phyloP scores from a whole-genome alignment of 2,888 invertebrate species.

The Pyrrhosoma nymphula region DNA sequence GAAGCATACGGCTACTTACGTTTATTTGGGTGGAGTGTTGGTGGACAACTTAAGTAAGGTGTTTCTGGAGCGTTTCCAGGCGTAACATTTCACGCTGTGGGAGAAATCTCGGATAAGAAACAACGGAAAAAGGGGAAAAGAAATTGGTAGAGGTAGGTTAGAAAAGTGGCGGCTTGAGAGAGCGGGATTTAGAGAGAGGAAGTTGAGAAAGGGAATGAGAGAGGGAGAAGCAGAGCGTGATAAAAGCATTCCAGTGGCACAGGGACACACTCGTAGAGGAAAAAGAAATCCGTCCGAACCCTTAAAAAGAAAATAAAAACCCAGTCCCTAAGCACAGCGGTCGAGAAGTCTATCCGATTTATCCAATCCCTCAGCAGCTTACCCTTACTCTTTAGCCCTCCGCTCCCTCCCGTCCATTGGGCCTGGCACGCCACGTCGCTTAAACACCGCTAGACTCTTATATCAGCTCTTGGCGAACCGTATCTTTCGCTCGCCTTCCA shows the following conservation, averaged over 20 bases:
- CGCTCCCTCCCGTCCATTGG: neutral
- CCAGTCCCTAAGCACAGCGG: constrained; percentile 15
- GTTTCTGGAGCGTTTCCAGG: neutral
- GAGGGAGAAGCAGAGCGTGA: constrained; percentile 4
- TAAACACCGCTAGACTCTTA: constrained; percentile 40
- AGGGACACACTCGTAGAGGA: no score
- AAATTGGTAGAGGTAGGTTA: neutral
- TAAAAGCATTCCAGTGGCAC: constrained; percentile 18
- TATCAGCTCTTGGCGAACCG: neutral
- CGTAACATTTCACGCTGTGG: neutral
- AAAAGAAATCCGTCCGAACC: constrained; percentile 10
- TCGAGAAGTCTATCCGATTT: constrained; percentile 64
- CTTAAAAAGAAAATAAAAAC: constrained; percentile 42
- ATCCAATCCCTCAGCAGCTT: constrained; percentile 38
- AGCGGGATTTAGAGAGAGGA: neutral
- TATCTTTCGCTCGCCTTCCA: neutral
- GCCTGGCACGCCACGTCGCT: constrained; percentile 20
- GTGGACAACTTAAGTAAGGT: neutral
- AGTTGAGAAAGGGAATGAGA: neutral
- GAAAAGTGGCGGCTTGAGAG: neutral
- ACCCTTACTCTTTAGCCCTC: neutral
- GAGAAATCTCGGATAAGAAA: neutral
- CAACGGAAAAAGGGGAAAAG: neutral
- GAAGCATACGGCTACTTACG: neutral
- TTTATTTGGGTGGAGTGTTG: neutral